A percentile compares a stretch with the other conserved stretches of the same genome.
Evolutionary conservation across 1,140 invertebrate genomes (phyloP).

Genomic region (Calephelis nemesis): DNA sequence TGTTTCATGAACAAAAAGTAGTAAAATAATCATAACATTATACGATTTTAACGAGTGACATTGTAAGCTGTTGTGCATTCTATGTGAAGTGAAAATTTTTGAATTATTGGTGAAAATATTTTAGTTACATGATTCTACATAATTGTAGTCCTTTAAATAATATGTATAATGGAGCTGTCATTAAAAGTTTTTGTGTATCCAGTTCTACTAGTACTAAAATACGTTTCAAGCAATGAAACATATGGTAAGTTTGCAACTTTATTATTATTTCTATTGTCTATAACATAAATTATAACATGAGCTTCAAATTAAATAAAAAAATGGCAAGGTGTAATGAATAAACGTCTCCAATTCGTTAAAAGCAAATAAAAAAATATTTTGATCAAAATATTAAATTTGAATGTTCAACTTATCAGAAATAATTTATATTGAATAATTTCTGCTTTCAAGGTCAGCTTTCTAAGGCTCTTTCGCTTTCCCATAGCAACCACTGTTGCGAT

Average conservation of each 20-base stretch:
- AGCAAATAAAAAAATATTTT: no score
- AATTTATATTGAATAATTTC: no score
- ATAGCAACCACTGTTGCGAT: no score
- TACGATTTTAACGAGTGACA: background rate
- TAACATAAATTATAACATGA: background rate
- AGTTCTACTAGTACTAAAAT: background rate
- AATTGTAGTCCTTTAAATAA: background rate
- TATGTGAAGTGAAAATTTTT: background rate
- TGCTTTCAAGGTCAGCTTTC: no score
- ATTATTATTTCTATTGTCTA: background rate
- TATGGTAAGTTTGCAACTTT: slow-evolving; percentile 34
- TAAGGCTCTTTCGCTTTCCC: no score
- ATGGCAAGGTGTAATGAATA: no score
- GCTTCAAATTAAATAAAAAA: no score
- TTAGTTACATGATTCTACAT: background rate
- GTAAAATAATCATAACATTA: slow-evolving; percentile 2
- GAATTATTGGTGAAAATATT: slow-evolving; percentile 1
- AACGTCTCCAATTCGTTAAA: no score
- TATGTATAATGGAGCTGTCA: background rate
- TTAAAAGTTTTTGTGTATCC: background rate
- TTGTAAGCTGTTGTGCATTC: background rate
- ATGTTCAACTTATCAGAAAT: no score
- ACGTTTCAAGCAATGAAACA: slow-evolving; percentile 24
- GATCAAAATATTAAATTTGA: no score
- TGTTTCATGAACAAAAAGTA: slow-evolving; percentile 9